Percentiles rank a stretch among this genome's conserved stretches.
These are phyloP conservation scores for Dendropsophus ebraccatus DNA, from an alignment of 2,113 vertebrate species.

Conservation along the genomic window DNA sequence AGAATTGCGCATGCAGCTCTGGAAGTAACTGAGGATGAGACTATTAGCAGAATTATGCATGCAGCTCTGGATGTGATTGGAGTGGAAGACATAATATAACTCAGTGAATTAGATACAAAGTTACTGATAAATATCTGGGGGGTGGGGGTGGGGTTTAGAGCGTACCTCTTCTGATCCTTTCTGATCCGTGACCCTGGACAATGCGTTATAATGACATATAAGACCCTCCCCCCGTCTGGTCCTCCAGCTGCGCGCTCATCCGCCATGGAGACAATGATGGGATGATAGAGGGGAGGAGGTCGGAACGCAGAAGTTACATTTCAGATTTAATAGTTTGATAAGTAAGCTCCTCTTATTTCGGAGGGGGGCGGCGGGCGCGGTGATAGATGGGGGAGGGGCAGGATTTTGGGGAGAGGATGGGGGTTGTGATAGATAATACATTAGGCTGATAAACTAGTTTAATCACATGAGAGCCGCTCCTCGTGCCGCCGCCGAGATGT, in stretches of 20 bases:
- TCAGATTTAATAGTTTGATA: slow-evolving; percentile 9
- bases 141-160: not conserved
- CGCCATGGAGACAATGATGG: slow-evolving; percentile 25
- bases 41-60: no score
- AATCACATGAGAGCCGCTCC: not conserved
- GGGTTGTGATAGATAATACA: slow-evolving; percentile 26
- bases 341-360: not conserved
- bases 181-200: not conserved
- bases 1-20: no score
- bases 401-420: slow-evolving; percentile 27
- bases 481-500: slow-evolving; percentile 7
- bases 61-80: no score
- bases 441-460: slow-evolving; percentile 46
- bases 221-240: not conserved
- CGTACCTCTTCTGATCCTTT: not conserved
- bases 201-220: not conserved
- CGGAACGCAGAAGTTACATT: not conserved
- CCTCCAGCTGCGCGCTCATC: slow-evolving; percentile 5
- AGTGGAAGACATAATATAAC: no score
- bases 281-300: no score
- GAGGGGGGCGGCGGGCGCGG: not conserved
- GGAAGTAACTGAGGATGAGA: no score
- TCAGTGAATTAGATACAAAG: not conserved
- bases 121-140: not conserved
- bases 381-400: not conserved